Conservation (phyloP, 2,888 invertebrate species). For the Empis livida region DNA sequence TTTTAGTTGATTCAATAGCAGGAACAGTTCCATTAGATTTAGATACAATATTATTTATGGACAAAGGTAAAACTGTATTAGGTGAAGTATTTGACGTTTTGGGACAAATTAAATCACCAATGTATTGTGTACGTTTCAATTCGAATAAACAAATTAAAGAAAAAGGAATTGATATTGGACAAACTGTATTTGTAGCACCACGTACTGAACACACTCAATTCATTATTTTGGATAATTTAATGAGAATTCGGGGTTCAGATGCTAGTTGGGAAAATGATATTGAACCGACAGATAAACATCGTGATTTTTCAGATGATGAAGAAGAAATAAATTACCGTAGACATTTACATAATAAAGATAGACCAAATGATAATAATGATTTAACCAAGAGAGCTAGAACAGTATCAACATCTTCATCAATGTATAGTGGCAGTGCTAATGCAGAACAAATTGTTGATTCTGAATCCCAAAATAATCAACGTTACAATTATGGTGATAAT, state of each 20-base stretch:
- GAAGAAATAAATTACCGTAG: constrained; percentile 48
- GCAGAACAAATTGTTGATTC: background rate
- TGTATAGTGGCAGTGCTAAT: background rate
- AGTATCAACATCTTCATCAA: background rate
- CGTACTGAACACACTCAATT: constrained; percentile 59
- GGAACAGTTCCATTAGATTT: constrained; percentile 68
- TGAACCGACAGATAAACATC: constrained; percentile 57
- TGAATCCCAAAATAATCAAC: background rate
- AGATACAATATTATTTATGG: constrained; percentile 76
- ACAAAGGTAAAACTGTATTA: constrained; percentile 59
- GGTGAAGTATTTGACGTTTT: constrained; percentile 78
- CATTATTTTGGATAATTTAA: constrained; percentile 59
- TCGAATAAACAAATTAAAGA: constrained; percentile 57
- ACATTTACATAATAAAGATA: constrained; percentile 30
- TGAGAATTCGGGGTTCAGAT: constrained; percentile 71
- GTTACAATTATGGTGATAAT: background rate
- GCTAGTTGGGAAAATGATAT: constrained; percentile 76
- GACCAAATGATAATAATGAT: constrained; percentile 16
- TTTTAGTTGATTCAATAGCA: constrained; percentile 59
- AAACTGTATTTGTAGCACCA: constrained; percentile 73
- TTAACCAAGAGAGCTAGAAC: constrained; percentile 5
- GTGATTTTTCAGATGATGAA: constrained; percentile 85
- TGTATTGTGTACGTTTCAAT: constrained; percentile 87
- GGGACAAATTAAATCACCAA: constrained; percentile 72
- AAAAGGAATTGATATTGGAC: constrained; percentile 51